Conservation (phyloP, 2,888 invertebrate species). For the Alentia gelatinosa region DNA sequence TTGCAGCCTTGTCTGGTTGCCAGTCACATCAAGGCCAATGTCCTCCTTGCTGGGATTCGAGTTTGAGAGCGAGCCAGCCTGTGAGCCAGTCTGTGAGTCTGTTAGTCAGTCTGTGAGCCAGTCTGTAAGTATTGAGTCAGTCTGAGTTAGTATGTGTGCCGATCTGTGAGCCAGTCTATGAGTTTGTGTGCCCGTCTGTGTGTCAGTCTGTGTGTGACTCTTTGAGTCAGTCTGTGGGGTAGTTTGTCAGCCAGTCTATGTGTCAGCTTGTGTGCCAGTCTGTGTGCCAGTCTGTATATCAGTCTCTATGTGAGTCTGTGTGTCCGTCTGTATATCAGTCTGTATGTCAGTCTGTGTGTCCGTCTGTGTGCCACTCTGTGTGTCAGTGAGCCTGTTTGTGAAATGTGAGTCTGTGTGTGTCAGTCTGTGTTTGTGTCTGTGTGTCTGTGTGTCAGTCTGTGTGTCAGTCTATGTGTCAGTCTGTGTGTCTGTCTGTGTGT, state of each 20-base stretch:
- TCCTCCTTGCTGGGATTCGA: no score
- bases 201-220: background rate
- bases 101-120: background rate
- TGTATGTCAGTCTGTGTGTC: background rate
- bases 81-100: background rate
- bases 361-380: background rate
- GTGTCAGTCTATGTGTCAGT: no score
- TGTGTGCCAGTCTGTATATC: background rate
- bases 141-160: background rate
- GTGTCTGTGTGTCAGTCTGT: no score
- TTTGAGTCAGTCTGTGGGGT: background rate
- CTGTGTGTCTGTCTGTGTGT: no score
- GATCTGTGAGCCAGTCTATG: background rate
- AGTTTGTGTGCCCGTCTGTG: background rate
- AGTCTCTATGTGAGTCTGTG: background rate
- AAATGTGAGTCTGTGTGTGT: background rate
- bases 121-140: no score
- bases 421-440: background rate
- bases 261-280: background rate
- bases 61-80: no score
- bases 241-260: background rate
- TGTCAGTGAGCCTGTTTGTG: background rate
- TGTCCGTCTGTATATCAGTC: no score
- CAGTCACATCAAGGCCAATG: background rate
- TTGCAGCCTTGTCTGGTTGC: slow-evolving; percentile 27